Base-by-base conservation (phyloP, 2,888 invertebrate species). In the Tetragonisca angustula region DNA sequence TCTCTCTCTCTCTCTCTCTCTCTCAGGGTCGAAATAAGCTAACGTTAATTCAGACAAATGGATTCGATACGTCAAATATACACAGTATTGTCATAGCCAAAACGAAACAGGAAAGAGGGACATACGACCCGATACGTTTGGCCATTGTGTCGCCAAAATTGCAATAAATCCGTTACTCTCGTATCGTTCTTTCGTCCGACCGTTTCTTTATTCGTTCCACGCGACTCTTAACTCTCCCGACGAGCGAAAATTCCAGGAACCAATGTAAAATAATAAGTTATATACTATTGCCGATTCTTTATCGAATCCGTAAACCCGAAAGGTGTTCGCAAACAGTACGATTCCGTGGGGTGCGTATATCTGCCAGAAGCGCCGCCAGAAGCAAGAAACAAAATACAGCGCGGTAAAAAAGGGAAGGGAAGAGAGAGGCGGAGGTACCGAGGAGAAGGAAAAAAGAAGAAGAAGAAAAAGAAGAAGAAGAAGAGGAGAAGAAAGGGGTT, bases 271-370 rank as follows among this genome's bases (percentile, higher is more conserved):
- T 81, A 73, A 81, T 50, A 43, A 73, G 43, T n/a, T n/a, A n/a
- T 27, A 64, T 43, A 70, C 70, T 19, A 49, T 56, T 4, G 21
- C 9, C 19, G 61, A 21, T 78, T 64, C 59, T 50, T 87, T 76
- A 79, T 80, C 59, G 64, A 73, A 70, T 24, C 27, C 59, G 43
- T 43, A 43, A 43, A 9, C 59, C 54, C 32, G n/a, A 21, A 54
- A 71, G 71, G 74, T 72, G 78, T 76, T 61, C 32, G 49, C 68
- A 73, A 77, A n/a, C 67, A 15, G 67, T 85, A 85, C 61, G 76
- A 62, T 62, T 24, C 72, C 52, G 65, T 61, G 73, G 79, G 65
- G 84, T 83, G 83, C 81, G 73, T 88, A 83, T 87, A 85, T 87
- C 76, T 67, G 65, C 11, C 65, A 54, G 36, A 68, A 54, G 36